Base-by-base conservation (phyloP, 2,888 invertebrate genomes). In the Argyresthia goedartella region DNA sequence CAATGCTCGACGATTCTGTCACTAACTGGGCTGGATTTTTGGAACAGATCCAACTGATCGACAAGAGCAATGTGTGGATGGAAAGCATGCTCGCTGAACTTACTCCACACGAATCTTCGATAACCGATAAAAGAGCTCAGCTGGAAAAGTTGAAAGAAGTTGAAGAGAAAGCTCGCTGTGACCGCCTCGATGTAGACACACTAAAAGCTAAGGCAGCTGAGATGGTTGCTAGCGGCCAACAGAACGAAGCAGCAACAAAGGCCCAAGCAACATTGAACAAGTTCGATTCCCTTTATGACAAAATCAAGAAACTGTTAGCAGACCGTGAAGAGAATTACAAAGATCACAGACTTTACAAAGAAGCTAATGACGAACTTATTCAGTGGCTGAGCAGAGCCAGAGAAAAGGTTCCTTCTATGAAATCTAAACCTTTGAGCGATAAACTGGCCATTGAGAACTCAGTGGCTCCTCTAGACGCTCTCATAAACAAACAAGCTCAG, bases 21-120 rank as follows among this genome's bases (percentile, higher is more conserved):
- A 94, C 95, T 33, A 94, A 95, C 80, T 97, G 96, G 96, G 92
- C 96, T 54, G 95, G 95, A 48, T 92, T 96, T 67, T 80, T 96
- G 50, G 95, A 96, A 71, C 95, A 96, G 73, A 94, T 96, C 55
- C 94, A 95, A 67, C 90, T 93, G 49, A 89, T 96, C 15, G 92
- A 93, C 60, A 95, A 95, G 72, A 93, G 93, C 36, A 92, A 95
- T 33, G 91, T 91, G 51, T 92, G 92, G 82, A 88, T 96, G 67
- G 92, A 95, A 66, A 86, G 80, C n/a, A 90, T 92, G 60, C 73
- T 95, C 3, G 88, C 89, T 51, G 95, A 96, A 65, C 82, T 95
- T 25, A 86, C 90, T 8, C 92, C 92, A 49, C 91, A 89, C 67
- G 94, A 95, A 77, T 89, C 92, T 0, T 94, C 94, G 0, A 91